Percentiles rank a stretch among this genome's conserved stretches.
Evolutionary conservation across 2,888 invertebrate species (phyloP).

Genomic region (Leistus spinibarbis): DNA sequence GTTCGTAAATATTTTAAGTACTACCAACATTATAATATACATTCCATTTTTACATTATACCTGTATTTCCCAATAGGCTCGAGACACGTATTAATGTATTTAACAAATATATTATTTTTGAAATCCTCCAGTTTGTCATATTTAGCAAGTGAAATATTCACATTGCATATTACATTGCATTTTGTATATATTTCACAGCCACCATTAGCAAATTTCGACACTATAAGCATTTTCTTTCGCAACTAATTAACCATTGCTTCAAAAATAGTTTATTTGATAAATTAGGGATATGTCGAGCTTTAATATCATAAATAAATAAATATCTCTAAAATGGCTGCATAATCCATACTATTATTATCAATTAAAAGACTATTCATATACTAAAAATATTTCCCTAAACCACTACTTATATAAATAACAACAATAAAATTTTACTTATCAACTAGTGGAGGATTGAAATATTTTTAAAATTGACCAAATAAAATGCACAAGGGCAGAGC

Average conservation of each 20-base stretch:
- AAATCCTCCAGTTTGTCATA: background rate
- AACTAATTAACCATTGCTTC: background rate
- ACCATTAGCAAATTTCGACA: too few species aligned
- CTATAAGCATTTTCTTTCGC: too few species aligned
- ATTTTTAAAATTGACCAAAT: constrained; percentile 26
- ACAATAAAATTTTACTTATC: background rate
- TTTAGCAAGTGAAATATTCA: background rate
- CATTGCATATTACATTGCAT: too few species aligned
- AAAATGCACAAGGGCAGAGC: constrained; percentile 34
- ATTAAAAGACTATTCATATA: background rate
- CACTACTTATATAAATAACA: background rate
- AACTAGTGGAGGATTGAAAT: constrained; percentile 28
- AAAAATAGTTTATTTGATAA: background rate
- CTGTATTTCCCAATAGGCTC: background rate
- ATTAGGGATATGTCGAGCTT: background rate
- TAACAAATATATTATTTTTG: background rate
- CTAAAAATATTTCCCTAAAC: constrained; percentile 9
- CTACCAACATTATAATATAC: constrained; percentile 5
- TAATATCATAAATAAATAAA: background rate
- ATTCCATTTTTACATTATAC: background rate
- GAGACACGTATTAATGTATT: background rate
- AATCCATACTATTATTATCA: background rate
- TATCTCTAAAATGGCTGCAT: background rate
- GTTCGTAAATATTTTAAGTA: constrained; percentile 17
- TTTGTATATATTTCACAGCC: too few species aligned